Base-by-base conservation (phyloP, 2,113 vertebrate genomes). In the Sylvilagus bachmani region DNA sequence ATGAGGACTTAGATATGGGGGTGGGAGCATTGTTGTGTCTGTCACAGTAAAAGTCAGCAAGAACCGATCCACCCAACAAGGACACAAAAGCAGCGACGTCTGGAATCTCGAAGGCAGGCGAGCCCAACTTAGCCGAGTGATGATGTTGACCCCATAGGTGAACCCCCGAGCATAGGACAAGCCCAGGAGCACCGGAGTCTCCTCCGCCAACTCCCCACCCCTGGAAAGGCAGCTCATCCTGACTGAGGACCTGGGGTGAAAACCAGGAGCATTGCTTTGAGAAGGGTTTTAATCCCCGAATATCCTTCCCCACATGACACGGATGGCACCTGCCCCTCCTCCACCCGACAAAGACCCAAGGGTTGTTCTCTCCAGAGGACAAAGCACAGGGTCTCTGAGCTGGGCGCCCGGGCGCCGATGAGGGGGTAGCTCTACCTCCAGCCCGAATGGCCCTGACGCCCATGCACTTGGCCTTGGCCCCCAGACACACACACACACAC, bases 51-150 rank as follows among this genome's bases (percentile, higher is more conserved):
- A 22, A 49, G 10, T 27, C 55, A 33, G 62, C 69, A 24, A 64
- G 74, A 73, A 74, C 10, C 17, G 33, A 29, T 29, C 64, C 3
- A 3, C 1, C 3, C 33, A n/a, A 55, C 55, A 51, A 24, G 5
- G 49, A 86, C 55, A n/a, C 49, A 4, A 22, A 0, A 10, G 55
- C 38, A 49, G n/a, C 62, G 61, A 21, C 2, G 2, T 22, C 9
- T 44, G 62, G 69, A 53, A 8, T 33, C 90, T 55, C 36, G 73
- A 79, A 66, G 83, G 27, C 82, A 31, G 79, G 22, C 2, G 29
- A 8, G 17, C 0, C 0, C 3, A 44, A 22, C 11, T 53, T 44
- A 77, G 29, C 22, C 8, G 66, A 22, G 11, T 0, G 2, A 33
- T 19, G 53, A 66, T 10, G 1, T 0, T 33, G 69, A 44, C 16